Evolutionary conservation across 2,888 invertebrate species (phyloP).

Genomic region (Heliconius sara): DNA sequence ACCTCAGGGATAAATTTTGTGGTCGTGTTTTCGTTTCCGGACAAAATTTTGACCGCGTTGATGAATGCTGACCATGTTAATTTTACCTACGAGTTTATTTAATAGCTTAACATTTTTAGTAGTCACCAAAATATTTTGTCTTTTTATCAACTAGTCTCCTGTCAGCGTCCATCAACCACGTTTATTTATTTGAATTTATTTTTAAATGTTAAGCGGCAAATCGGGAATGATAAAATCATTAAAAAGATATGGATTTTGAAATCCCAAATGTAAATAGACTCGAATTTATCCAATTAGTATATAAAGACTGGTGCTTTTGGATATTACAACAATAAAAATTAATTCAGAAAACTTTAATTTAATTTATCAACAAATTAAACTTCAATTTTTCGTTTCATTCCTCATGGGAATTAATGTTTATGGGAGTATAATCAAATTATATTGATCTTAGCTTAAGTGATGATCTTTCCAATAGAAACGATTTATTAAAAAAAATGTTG

Average conservation of each 20-base stretch:
- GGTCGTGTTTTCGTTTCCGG: conserved; percentile 58
- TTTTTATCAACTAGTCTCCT: conserved; percentile 27
- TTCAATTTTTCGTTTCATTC: conserved; percentile 83
- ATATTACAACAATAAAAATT: conserved; percentile 65
- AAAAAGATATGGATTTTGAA: conserved; percentile 35
- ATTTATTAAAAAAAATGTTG: conserved; percentile 32
- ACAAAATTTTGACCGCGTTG: conserved; percentile 48
- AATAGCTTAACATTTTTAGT: conserved; percentile 21
- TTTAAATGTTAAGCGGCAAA: conserved; percentile 41
- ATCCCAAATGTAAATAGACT: conserved; percentile 42
- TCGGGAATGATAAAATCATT: conserved; percentile 43
- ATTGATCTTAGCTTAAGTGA: conserved; percentile 76
- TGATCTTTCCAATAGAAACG: conserved; percentile 74
- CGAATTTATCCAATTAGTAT: conserved; percentile 52
- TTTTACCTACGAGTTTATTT: conserved; percentile 14
- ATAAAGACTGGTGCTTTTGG: conserved; percentile 81
- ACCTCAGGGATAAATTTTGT: conserved; percentile 56
- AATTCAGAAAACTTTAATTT: conserved; percentile 59
- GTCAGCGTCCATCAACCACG: conserved; percentile 48
- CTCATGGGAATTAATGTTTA: conserved; percentile 79
- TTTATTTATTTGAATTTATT: conserved; percentile 34
- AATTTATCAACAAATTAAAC: conserved; percentile 52
- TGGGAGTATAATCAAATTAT: conserved; percentile 68
- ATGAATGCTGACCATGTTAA: conserved; percentile 49
- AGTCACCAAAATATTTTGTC: background rate